These are phyloP conservation scores for Trisateles emortualis DNA, from an alignment of 2,888 invertebrate genomes.

Conservation along the genomic window DNA sequence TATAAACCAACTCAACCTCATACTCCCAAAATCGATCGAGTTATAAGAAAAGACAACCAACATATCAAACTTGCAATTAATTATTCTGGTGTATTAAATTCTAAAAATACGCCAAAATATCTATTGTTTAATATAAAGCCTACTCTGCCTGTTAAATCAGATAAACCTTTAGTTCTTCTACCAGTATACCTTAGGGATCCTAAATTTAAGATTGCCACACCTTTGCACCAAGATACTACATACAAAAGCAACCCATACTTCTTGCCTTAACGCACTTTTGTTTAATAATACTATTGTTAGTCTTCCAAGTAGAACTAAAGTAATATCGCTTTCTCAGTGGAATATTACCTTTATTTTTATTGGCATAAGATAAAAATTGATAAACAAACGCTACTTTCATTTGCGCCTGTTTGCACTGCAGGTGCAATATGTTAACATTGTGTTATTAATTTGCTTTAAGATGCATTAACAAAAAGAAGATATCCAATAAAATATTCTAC, in stretches of 20 bases:
- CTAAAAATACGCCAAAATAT: slow-evolving; percentile 57
- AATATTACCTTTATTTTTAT: too few relatives aligned
- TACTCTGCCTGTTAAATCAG: slow-evolving; percentile 17
- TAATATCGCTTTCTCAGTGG: too few relatives aligned
- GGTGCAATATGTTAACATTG: too few relatives aligned
- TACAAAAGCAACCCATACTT: slow-evolving; percentile 44
- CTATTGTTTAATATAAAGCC: slow-evolving; percentile 59
- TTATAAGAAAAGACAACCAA: slow-evolving; percentile 24
- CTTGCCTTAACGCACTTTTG: slow-evolving; percentile 14
- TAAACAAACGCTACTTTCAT: too few relatives aligned
- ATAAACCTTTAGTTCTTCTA: slow-evolving; percentile 56
- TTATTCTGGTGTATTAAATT: slow-evolving; percentile 61
- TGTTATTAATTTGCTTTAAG: too few relatives aligned
- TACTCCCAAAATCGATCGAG: slow-evolving; percentile 5
- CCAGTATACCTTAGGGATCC: slow-evolving; percentile 42
- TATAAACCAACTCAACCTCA: slow-evolving; percentile 43
- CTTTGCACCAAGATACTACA: slow-evolving; percentile 43
- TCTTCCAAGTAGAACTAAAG: too few relatives aligned
- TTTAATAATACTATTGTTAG: too few relatives aligned
- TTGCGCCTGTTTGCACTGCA: too few relatives aligned
- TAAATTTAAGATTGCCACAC: background rate
- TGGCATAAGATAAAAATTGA: too few relatives aligned
- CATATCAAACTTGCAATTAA: slow-evolving; percentile 50
- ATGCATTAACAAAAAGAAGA: too few relatives aligned
- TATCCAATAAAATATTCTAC: too few relatives aligned